These are phyloP conservation scores for Xyrauchen texanus DNA, from an alignment of 2,113 vertebrate species.

Conservation along the genomic window DNA sequence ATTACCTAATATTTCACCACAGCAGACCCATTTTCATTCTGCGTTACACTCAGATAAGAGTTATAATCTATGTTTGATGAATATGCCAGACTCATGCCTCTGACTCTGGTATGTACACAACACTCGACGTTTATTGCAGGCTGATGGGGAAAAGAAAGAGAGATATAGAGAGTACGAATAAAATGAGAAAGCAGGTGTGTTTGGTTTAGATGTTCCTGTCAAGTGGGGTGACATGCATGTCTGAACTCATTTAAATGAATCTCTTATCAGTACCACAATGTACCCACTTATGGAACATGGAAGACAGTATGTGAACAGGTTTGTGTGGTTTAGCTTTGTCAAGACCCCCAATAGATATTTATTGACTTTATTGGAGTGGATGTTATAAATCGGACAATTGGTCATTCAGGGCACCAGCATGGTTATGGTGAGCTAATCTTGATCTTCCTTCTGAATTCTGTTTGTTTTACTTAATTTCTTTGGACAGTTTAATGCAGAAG, in stretches of 20 bases:
- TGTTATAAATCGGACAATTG: neutral
- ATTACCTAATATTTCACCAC: conserved; percentile 72
- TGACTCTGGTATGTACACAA: conserved; percentile 71
- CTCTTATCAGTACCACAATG: conserved; percentile 74
- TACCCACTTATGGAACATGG: conserved; percentile 72
- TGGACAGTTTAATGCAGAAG: neutral
- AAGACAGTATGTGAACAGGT: conserved; percentile 61
- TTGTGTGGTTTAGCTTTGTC: conserved; percentile 67
- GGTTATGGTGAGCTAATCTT: neutral
- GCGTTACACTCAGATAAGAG: conserved; percentile 75
- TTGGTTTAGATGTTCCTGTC: conserved; percentile 78
- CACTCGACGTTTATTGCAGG: conserved; percentile 51
- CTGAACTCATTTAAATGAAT: conserved; percentile 76
- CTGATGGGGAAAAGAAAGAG: conserved; percentile 55
- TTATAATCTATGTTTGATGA: conserved; percentile 72
- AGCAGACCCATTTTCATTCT: conserved; percentile 67
- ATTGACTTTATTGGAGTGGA: conserved; percentile 6
- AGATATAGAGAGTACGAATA: conserved; percentile 30
- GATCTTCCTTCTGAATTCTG: neutral
- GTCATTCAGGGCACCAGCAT: no score
- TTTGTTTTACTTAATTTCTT: neutral
- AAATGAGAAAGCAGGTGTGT: conserved; percentile 67
- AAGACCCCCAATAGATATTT: conserved; percentile 40
- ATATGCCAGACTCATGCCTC: conserved; percentile 64
- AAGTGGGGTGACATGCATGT: conserved; percentile 71